Evolutionary conservation across 2,797 vertebrate genomes (phyloP).

Genomic region (Rhinophrynus dorsalis): DNA sequence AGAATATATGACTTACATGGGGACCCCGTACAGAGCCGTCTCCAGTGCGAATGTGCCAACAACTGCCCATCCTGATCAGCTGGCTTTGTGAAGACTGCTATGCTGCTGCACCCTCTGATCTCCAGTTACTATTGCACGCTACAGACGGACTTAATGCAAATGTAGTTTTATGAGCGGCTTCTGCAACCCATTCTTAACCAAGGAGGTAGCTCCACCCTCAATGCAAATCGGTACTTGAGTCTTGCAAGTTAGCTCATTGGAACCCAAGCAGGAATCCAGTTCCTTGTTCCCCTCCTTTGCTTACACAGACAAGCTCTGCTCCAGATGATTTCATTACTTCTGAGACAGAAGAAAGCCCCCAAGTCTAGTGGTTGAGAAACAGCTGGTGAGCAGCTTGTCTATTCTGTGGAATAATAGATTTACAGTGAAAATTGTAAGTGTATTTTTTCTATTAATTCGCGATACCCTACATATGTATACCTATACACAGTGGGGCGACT

Average conservation of each 20-base stretch:
- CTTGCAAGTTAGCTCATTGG: too few species aligned
- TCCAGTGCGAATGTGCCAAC: neutral
- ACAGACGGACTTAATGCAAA: neutral
- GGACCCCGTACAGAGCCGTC: slow-evolving; percentile 1
- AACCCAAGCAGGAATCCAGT: too few species aligned
- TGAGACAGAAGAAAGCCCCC: neutral
- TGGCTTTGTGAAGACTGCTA: neutral
- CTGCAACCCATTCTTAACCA: slow-evolving; percentile 11
- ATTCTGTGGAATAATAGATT: too few species aligned
- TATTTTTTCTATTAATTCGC: too few species aligned
- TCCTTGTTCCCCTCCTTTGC: too few species aligned
- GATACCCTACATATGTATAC: too few species aligned
- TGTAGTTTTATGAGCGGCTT: slow-evolving; percentile 9
- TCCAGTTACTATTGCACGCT: neutral
- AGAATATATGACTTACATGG: slow-evolving; percentile 22
- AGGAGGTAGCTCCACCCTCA: slow-evolving; percentile 4
- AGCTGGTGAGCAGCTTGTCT: neutral
- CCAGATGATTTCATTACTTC: neutral
- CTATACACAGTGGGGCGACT: too few species aligned
- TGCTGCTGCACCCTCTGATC: neutral
- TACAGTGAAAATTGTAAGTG: too few species aligned
- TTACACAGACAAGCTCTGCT: neutral
- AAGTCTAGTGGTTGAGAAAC: neutral
- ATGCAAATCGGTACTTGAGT: slow-evolving; percentile 8
- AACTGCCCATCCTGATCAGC: slow-evolving; percentile 6